These are phyloP conservation scores for Drosophila pseudoobscura DNA, from an alignment of 1,140 invertebrate genomes.

Conservation along the genomic window DNA sequence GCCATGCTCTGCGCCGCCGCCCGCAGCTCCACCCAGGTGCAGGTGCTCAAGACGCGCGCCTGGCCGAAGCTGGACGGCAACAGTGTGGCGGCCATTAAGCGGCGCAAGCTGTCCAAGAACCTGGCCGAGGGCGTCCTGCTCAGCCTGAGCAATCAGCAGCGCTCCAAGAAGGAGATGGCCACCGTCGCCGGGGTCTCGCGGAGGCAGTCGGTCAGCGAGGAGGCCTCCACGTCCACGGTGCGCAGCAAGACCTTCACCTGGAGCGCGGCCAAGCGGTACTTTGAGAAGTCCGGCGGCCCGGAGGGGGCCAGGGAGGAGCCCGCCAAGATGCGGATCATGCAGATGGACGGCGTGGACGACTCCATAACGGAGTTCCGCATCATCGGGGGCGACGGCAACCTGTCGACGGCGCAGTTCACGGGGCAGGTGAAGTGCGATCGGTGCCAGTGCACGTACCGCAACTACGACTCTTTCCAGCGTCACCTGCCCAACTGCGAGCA, in stretches of 20 bases:
- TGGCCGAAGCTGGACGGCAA: conserved; percentile 85
- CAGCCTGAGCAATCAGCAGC: conserved; percentile 81
- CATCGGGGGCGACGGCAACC: conserved; percentile 57
- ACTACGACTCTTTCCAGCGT: conserved; percentile 92
- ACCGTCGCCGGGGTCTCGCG: conserved; percentile 60
- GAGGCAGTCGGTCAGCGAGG: conserved; percentile 59
- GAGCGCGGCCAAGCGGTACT: conserved; percentile 76
- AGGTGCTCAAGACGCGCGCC: conserved; percentile 84
- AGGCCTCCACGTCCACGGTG: conserved; percentile 23
- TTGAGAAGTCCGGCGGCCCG: conserved; percentile 63
- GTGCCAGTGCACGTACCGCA: conserved; percentile 95
- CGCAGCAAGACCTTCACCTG: conserved; percentile 83
- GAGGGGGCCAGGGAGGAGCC: conserved; percentile 84
- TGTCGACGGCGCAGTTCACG: conserved; percentile 84
- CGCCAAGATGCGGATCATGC: conserved; percentile 86
- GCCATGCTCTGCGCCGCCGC: conserved; percentile 84
- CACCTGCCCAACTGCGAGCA: conserved; percentile 91
- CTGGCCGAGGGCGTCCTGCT: conserved; percentile 84
- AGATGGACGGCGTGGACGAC: conserved; percentile 91
- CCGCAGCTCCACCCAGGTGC: conserved; percentile 82
- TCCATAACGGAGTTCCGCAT: conserved; percentile 84
- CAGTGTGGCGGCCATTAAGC: conserved; percentile 87
- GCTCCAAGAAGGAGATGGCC: conserved; percentile 72
- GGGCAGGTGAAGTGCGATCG: conserved; percentile 93
- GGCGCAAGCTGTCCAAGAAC: conserved; percentile 86